Evolutionary conservation across 2,888 invertebrate species (phyloP), one percentile per base, ranked within the genome.

Genomic region (Phortica okadai): DNA sequence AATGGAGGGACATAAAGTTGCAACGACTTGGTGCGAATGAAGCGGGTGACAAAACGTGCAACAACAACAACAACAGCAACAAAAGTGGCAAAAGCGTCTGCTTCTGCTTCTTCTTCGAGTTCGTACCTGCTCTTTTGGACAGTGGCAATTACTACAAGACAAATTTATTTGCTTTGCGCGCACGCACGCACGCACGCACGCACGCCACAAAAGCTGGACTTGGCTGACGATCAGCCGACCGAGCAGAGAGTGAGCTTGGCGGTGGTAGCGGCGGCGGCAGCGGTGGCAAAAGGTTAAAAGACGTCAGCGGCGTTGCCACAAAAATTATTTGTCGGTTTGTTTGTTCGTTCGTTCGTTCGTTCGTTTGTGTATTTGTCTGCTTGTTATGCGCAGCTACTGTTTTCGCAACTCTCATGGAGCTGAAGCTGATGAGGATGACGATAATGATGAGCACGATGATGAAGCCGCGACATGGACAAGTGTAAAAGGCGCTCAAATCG

Each of bases 101-200:
- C 10, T 50, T 50, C 50, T 5, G 0, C 50, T 2, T 50, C 50
- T 2, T 5, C 8, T 14, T 50, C 50, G 6, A 50, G 0, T n/a
- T 59, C 59, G 16, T 16, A 62, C 16, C 25, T 11, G 62, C 50
- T 8, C 79, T 80, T 80, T 85, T 79, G 77, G 83, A 90, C 88
- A 89, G 89, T 79, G 81, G 89, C 89, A 90, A 90, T 89, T 89
- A 89, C 90, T 89, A 89, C 86, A 89, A 89, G 90, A 89, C 88
- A 89, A 89, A 89, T 89, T 89, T 90, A 89, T 89, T 90, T 90
- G 90, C 77, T 73, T 77, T 72, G 70, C 54, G 70, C 56, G 25
- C 69, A 69, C 69, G 82, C 81, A 82, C 56, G 56, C 54, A 89
- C 90, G 56, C 54, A 89, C 90, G 25, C 69, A 69, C 69, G 82